Percentiles rank a stretch among this genome's conserved stretches.
Conservation (phyloP, 2,888 invertebrate species). For the Andrena camellia region DNA sequence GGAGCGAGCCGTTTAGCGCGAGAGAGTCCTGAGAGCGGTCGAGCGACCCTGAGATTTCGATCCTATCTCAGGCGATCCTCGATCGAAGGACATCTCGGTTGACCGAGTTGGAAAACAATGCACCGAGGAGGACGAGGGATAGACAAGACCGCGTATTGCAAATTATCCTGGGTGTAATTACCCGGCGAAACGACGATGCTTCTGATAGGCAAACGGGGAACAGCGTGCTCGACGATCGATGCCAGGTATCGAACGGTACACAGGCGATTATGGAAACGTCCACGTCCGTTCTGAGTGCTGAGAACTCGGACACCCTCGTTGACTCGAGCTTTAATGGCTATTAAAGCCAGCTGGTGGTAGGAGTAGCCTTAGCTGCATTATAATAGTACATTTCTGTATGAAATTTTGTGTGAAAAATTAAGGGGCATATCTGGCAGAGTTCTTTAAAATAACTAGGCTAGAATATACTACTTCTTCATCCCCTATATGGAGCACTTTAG, state of each 20-base stretch:
- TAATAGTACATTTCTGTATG: no score
- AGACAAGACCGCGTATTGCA: constrained; percentile 67
- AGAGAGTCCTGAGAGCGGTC: constrained; percentile 55
- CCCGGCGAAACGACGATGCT: constrained; percentile 72
- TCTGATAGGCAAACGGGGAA: constrained; percentile 63
- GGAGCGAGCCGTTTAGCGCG: constrained; percentile 47
- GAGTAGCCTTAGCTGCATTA: no score
- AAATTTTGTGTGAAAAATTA: no score
- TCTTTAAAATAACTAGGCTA: no score
- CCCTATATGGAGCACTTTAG: no score
- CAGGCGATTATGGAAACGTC: constrained; percentile 49
- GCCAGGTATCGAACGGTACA: constrained; percentile 46
- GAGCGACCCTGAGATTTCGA: constrained; percentile 80
- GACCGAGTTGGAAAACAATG: constrained; percentile 82
- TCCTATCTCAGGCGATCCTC: constrained; percentile 79
- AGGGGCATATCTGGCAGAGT: no score
- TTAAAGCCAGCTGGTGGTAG: constrained; percentile 14
- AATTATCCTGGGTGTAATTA: constrained; percentile 78
- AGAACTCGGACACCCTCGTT: constrained; percentile 40
- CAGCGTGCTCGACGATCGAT: constrained; percentile 46
- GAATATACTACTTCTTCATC: no score
- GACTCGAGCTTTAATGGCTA: constrained; percentile 26
- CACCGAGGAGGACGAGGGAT: constrained; percentile 61
- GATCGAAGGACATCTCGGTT: constrained; percentile 83
- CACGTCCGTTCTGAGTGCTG: constrained; percentile 11